Base-by-base conservation (phyloP, 2,113 vertebrate genomes). In the Grammomys dolichurus region DNA sequence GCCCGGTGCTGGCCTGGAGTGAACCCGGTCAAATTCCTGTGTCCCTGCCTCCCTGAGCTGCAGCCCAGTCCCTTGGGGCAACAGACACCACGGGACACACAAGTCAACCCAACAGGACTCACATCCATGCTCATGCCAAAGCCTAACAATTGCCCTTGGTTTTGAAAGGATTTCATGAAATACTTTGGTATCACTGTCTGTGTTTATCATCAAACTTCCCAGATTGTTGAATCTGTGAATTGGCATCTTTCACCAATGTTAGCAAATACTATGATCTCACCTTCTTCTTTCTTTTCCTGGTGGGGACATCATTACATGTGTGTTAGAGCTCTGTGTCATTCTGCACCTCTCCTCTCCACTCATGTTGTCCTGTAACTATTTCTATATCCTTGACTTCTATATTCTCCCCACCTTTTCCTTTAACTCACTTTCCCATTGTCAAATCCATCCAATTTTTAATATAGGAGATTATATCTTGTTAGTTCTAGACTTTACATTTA, bases 141-240 rank as follows among this genome's bases (percentile, higher is more conserved):
- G 51, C 51, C 51, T 9, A 51, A 51, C 51, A 51, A 51, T 51
- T 51, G 51, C 24, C 43, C 63, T 86, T 93, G 31, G 11, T 92
- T 93, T 92, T 77, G 16, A 76, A 36, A 94, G 58, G 6, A 91
- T 72, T 75, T 48, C 48, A 43, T 89, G 1, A 73, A 48, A 69
- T 40, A 36, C 8, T 58, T 65, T 72, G 16, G 12, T 75, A 33
- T 93, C 10, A 1, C 87, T 82, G 58, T 58, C 19, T 73, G 77
- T 54, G 51, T 51, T 76, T 91, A 84, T 92, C 54, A 73, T 78
- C 94, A 14, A 92, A 87, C 14, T 92, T 87, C 63, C n/a, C 16
- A 88, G 19, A 40, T 81, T 89, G 22, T 70, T 73, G 28, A 91
- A 84, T 89, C 7, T 87, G 60, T 82, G 40, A 48, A 24, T 33